A percentile compares a stretch with the other conserved stretches of the same genome.
phyloP scores from a whole-genome alignment of 2,888 invertebrate species.

The Coelopa pilipes region DNA sequence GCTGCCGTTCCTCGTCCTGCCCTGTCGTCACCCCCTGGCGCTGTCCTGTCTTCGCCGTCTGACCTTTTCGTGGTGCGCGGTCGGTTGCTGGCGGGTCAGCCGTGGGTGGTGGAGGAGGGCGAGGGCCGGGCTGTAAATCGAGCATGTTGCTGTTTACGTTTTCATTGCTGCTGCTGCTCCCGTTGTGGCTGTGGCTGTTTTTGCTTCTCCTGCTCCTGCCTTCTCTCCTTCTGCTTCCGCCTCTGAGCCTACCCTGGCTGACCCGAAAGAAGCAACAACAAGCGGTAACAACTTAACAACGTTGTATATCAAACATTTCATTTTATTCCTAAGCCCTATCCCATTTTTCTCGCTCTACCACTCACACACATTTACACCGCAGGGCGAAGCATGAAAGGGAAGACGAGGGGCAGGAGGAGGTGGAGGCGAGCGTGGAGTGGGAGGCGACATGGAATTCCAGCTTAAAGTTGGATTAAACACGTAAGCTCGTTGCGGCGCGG shows the following conservation, averaged over 20 bases:
- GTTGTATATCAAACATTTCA: conserved; percentile 3
- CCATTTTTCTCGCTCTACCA: too few species aligned
- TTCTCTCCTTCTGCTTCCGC: too few species aligned
- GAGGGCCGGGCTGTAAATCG: conserved; percentile 37
- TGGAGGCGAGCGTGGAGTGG: too few species aligned
- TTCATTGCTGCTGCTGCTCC: conserved; percentile 40
- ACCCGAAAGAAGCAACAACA: too few species aligned
- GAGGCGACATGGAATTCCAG: not conserved
- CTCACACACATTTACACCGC: not conserved
- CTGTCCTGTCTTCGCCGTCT: not conserved
- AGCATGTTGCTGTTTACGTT: conserved; percentile 40
- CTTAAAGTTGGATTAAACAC: conserved; percentile 40
- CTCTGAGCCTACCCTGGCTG: too few species aligned
- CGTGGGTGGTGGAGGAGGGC: not conserved
- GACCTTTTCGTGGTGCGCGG: not conserved
- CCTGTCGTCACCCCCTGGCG: too few species aligned
- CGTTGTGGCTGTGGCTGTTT: too few species aligned
- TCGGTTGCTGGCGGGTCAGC: not conserved
- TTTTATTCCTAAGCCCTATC: not conserved
- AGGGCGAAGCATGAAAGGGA: not conserved
- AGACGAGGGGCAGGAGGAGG: not conserved
- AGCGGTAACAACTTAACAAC: too few species aligned
- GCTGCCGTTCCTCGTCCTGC: not conserved
- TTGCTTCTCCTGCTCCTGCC: too few species aligned
- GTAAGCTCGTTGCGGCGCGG: conserved; percentile 32